phyloP scores from a whole-genome alignment of 2,888 invertebrate genomes.

The Caenorhabditis angaria region DNA sequence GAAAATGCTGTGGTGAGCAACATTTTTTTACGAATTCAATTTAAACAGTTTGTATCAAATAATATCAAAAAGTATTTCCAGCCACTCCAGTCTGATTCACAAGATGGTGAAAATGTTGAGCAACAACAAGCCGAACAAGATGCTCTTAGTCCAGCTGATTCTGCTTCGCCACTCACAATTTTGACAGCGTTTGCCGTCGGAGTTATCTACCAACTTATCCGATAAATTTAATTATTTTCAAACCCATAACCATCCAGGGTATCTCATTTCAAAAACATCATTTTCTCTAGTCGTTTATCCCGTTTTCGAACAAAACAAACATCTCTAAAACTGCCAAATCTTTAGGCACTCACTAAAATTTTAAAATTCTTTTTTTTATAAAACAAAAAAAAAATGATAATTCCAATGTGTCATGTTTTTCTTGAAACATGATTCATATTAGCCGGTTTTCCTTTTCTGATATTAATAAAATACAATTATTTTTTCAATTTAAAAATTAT shows the following conservation, averaged over 20 bases:
- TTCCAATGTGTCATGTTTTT: constrained; percentile 1
- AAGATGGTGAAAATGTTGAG: constrained; percentile 20
- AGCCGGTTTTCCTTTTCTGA: not conserved
- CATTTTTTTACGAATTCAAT: no score
- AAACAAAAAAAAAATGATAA: not conserved
- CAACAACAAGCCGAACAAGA: constrained; percentile 42
- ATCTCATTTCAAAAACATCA: no score
- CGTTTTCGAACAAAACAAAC: not conserved
- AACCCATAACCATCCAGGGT: no score
- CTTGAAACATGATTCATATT: not conserved
- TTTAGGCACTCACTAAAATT: not conserved
- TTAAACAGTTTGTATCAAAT: not conserved
- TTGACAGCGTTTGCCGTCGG: not conserved
- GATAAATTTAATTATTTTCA: not conserved
- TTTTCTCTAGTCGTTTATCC: not conserved
- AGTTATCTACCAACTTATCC: not conserved
- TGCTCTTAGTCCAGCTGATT: constrained; percentile 42
- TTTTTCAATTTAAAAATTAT: not conserved
- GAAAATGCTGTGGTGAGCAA: constrained; percentile 14
- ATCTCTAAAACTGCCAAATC: not conserved
- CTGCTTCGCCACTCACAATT: not conserved
- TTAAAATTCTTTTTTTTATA: no score
- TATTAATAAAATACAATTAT: not conserved
- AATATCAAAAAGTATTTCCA: constrained; percentile 12
- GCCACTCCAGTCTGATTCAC: constrained; percentile 22